A percentile compares a stretch with the other conserved stretches of the same genome.
Conservation (phyloP, 2,113 vertebrate species). For the Dicerorhinus sumatrensis region DNA sequence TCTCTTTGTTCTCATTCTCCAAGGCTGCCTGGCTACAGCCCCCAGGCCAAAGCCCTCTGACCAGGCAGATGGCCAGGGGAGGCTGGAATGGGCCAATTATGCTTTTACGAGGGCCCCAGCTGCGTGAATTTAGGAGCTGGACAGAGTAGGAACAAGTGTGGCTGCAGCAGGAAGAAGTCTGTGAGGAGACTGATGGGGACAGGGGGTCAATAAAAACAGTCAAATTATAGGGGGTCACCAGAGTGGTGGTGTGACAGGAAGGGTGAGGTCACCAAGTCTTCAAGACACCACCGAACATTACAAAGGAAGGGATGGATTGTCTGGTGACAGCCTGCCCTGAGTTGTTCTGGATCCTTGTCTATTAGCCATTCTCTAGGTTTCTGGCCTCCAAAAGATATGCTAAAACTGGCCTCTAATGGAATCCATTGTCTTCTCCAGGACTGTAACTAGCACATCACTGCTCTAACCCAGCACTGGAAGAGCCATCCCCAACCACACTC, state of each 20-base stretch:
- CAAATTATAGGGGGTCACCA: not conserved
- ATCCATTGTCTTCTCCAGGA: not conserved
- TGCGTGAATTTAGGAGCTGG: not conserved
- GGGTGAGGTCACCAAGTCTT: not conserved
- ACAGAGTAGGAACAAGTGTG: not conserved
- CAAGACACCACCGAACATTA: not conserved
- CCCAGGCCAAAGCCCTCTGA: not conserved
- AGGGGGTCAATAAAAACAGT: not conserved
- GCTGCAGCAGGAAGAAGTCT: not conserved
- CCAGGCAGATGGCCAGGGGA: not conserved
- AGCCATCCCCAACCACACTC: not conserved
- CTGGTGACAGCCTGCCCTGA: not conserved
- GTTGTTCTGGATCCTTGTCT: not conserved
- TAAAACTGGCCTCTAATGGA: not conserved
- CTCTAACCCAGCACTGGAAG: not conserved
- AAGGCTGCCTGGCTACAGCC: not conserved
- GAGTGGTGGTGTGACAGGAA: not conserved
- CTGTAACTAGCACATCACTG: not conserved
- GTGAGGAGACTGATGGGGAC: not conserved
- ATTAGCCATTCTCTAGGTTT: slow-evolving; percentile 26
- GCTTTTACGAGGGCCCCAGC: not conserved
- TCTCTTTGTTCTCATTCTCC: not conserved
- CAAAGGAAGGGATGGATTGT: not conserved
- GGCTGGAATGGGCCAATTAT: not conserved
- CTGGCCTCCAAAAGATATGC: not conserved